Evolutionary conservation across 2,888 invertebrate genomes (phyloP).

Genomic region (Scaptomyza flava): DNA sequence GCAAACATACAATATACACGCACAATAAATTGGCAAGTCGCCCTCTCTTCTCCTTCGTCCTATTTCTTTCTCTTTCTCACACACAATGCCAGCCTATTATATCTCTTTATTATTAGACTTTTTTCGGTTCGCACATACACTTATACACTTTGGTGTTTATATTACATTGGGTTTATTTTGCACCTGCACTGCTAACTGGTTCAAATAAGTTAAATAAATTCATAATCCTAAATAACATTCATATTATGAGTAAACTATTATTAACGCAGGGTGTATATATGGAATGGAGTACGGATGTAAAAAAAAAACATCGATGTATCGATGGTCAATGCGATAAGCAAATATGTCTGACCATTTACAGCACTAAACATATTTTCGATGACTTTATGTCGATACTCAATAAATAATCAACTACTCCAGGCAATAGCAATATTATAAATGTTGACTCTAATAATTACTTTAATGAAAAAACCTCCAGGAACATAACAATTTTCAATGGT

Average conservation of each 20-base stretch:
- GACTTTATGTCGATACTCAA: neutral
- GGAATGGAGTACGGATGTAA: slow-evolving; percentile 46
- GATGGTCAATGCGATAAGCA: slow-evolving; percentile 24
- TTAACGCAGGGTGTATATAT: slow-evolving; percentile 67
- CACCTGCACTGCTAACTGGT: slow-evolving; percentile 35
- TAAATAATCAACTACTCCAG: neutral
- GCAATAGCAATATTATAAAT: neutral
- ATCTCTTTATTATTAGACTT: slow-evolving; percentile 27
- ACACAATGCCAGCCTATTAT: slow-evolving; percentile 48
- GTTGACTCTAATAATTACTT: neutral
- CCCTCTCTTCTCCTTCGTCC: slow-evolving; percentile 18
- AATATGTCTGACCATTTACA: slow-evolving; percentile 10
- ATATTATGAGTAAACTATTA: slow-evolving; percentile 72
- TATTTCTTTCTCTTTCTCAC: slow-evolving; percentile 24
- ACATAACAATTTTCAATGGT: neutral
- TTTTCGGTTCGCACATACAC: slow-evolving; percentile 17
- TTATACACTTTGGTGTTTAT: slow-evolving; percentile 25
- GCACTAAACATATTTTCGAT: slow-evolving; percentile 10
- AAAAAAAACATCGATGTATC: slow-evolving; percentile 32
- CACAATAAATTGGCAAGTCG: slow-evolving; percentile 62
- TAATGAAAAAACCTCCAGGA: neutral
- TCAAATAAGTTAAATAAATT: slow-evolving; percentile 46
- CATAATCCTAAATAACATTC: slow-evolving; percentile 59
- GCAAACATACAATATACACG: slow-evolving; percentile 42
- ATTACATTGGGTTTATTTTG: slow-evolving; percentile 28